Evolutionary conservation across 2,113 vertebrate genomes (phyloP), one percentile per base, ranked within the genome.

Genomic region (Podilymbus podiceps): DNA sequence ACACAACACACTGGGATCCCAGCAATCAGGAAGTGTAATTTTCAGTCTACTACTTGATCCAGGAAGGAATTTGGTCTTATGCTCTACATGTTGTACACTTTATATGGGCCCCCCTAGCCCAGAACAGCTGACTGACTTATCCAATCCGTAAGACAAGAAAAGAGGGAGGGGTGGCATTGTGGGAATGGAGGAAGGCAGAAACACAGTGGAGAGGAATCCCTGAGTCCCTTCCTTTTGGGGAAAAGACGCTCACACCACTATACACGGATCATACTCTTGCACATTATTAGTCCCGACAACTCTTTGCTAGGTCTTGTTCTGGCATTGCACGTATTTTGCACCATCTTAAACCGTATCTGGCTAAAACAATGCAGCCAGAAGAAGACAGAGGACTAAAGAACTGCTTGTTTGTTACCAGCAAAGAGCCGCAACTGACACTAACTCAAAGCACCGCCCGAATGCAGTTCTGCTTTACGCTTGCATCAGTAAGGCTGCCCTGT

Each of bases 341-440:
- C 7, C 12, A 27, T 15, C 69, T 44, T 5, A 1, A 78, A 56
- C 33, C 1, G 2, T 5, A 25, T 46, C 52, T 1, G 3, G n/a
- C 11, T 47, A 75, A 81, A 88, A 68, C 3, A 10, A 76, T 38
- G 19, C 40, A 44, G 13, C 16, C 68, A 33, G n/a, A 6, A 66
- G 58, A 77, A 56, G 49, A 56, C 15, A 68, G 31, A 50, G 33
- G 38, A 88, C 28, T 33, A 33, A 52, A 85, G 38, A 66, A 27
- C 44, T 42, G 30, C 46, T 42, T 53, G 25, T 38, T 21, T 73
- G 25, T 49, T 42, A 59, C 9, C 30, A 47, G 31, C 35, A 68
- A 40, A 59, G 52, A 86, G 67, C 25, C 14, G 12, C 5, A 60
- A 12, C 11, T 47, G 25, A 30, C 24, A 42, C 20, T 12, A n/a